A percentile compares a stretch with the other conserved stretches of the same genome.
phyloP scores from a whole-genome alignment of 2,113 vertebrate species.

The Gymnorhina tibicen region DNA sequence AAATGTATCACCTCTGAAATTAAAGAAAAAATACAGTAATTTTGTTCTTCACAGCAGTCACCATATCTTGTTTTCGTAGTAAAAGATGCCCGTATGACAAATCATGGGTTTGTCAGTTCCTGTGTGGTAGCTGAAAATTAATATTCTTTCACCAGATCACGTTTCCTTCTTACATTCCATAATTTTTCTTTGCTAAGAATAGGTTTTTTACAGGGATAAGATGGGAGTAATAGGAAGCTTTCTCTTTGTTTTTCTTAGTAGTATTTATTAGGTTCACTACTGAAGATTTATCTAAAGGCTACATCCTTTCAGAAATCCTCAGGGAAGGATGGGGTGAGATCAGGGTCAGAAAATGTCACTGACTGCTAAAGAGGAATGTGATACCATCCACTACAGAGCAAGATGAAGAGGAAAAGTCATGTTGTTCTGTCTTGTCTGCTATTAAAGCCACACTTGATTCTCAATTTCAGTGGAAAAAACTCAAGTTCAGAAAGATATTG shows the following conservation, averaged over 20 bases:
- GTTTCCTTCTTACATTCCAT: not conserved
- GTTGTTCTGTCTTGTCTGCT: not conserved
- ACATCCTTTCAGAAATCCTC: not conserved
- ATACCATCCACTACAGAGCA: not conserved
- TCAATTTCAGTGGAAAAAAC: not conserved
- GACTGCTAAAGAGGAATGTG: not conserved
- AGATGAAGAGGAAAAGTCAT: not conserved
- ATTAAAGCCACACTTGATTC: not conserved
- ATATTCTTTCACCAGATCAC: not conserved
- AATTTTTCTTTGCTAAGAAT: not conserved
- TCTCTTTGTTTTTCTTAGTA: not conserved
- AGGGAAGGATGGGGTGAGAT: not conserved
- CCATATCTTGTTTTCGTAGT: not conserved
- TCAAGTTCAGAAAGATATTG: not conserved
- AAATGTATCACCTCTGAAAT: not conserved
- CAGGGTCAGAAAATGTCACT: not conserved
- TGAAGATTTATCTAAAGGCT: not conserved
- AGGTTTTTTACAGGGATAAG: not conserved
- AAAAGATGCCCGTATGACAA: not conserved
- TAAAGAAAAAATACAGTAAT: not conserved
- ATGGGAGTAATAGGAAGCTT: not conserved
- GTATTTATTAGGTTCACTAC: not conserved
- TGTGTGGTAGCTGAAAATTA: not conserved
- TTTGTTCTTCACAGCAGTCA: not conserved
- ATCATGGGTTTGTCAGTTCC: not conserved